phyloP scores from a whole-genome alignment of 2,797 vertebrate species.

The Thunnus albacares region DNA sequence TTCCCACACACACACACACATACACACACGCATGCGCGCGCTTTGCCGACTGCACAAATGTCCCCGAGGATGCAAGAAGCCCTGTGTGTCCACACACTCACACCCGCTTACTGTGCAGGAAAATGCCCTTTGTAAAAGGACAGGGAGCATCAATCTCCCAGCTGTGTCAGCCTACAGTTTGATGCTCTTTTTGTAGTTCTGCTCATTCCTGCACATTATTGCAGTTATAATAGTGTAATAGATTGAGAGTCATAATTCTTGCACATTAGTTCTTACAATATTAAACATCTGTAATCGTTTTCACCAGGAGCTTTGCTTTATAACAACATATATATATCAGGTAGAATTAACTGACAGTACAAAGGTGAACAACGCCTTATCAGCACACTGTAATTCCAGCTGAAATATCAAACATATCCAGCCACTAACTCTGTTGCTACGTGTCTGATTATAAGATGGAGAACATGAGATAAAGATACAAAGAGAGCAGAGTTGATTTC shows the following conservation, averaged over 20 bases:
- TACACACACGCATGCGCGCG: conserved; percentile 15
- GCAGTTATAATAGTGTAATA: conserved; percentile 12
- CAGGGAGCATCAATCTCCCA: conserved; percentile 79
- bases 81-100: conserved; percentile 75
- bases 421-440: conserved; percentile 1
- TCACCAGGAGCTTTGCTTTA: neutral
- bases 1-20: conserved; percentile 51
- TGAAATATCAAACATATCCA: conserved; percentile 29
- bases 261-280: conserved; percentile 21
- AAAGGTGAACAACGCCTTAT: neutral
- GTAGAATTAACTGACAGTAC: neutral
- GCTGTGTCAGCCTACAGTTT: conserved; percentile 69
- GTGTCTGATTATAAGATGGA: conserved; percentile 19
- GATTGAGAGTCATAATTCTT: conserved; percentile 38
- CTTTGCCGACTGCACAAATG: conserved; percentile 62
- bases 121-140: conserved; percentile 86
- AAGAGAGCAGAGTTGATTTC: conserved; percentile 14
- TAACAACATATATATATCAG: neutral
- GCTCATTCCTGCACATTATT: conserved; percentile 62
- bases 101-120: conserved; percentile 84
- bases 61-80: conserved; percentile 77
- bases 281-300: neutral
- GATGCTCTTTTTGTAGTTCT: conserved; percentile 65
- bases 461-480: neutral
- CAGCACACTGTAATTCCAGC: neutral